These are phyloP conservation scores for Hirundichthys speculiger DNA, from an alignment of 2,113 vertebrate species.

Conservation along the genomic window DNA sequence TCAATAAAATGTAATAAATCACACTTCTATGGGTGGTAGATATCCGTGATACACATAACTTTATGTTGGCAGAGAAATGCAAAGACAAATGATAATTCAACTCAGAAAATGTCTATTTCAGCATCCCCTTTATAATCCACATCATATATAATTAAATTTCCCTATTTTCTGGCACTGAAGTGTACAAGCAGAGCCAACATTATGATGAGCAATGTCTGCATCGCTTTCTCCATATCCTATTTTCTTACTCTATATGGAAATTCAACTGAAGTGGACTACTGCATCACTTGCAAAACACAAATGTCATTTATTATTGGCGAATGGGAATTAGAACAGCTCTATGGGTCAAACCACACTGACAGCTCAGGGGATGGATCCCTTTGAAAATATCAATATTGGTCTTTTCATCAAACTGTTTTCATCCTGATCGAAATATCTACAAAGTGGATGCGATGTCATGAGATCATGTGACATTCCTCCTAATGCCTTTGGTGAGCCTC, in stretches of 20 bases:
- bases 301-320: constrained; percentile 5
- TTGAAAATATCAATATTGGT: neutral
- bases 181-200: constrained; percentile 42
- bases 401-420: neutral
- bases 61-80: no score
- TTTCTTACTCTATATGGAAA: no score
- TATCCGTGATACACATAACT: no score
- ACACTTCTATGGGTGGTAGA: no score
- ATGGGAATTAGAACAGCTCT: constrained; percentile 3
- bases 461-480: constrained; percentile 2
- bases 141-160: constrained; percentile 66
- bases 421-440: constrained; percentile 6
- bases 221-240: neutral
- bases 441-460: neutral
- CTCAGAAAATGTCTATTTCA: constrained; percentile 64
- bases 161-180: constrained; percentile 57
- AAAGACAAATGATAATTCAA: no score
- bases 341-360: neutral
- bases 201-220: constrained; percentile 59
- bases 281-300: constrained; percentile 13
- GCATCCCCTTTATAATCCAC: constrained; percentile 56
- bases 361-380: neutral
- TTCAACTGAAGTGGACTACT: neutral
- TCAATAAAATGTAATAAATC: no score
- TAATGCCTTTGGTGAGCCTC: neutral